Evolutionary conservation across 2,113 vertebrate species (phyloP).

Genomic region (Cottus gobio): DNA sequence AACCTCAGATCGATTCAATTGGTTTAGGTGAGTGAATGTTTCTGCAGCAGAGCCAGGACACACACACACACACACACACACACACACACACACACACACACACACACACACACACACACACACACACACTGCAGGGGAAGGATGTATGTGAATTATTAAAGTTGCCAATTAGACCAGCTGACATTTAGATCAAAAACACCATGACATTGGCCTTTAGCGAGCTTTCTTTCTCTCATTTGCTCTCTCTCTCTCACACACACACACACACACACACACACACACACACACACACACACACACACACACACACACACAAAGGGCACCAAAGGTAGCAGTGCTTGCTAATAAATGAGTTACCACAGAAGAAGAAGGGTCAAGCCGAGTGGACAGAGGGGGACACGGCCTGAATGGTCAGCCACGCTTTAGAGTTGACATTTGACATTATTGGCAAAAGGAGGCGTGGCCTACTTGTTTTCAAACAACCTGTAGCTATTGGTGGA

Average conservation of each 20-base stretch:
- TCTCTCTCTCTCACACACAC: background rate
- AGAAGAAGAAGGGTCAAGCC: conserved; percentile 47
- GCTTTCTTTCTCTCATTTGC: conserved; percentile 29
- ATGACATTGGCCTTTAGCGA: conserved; percentile 74
- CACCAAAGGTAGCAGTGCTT: conserved; percentile 35
- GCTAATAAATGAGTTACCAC: conserved; percentile 50
- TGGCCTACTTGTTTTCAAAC: background rate
- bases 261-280: conserved; percentile 21
- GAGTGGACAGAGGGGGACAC: conserved; percentile 20
- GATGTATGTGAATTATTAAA: conserved; percentile 80
- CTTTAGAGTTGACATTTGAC: conserved; percentile 59
- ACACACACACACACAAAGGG: conserved; percentile 42
- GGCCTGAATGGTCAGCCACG: conserved; percentile 21
- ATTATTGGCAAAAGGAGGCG: conserved; percentile 35
- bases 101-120: conserved; percentile 44
- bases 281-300: conserved; percentile 22
- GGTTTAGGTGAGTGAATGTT: conserved; percentile 2
- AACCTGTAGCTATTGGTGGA: background rate
- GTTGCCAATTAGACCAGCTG: conserved; percentile 80
- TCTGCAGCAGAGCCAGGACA: conserved; percentile 8
- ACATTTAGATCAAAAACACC: conserved; percentile 82
- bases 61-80: conserved; percentile 38
- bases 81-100: conserved; percentile 41
- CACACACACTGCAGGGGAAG: conserved; percentile 57
- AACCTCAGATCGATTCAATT: conserved; percentile 2